Evolutionary conservation across 2,888 invertebrate species (phyloP).

Genomic region (Lymantria dispar): DNA sequence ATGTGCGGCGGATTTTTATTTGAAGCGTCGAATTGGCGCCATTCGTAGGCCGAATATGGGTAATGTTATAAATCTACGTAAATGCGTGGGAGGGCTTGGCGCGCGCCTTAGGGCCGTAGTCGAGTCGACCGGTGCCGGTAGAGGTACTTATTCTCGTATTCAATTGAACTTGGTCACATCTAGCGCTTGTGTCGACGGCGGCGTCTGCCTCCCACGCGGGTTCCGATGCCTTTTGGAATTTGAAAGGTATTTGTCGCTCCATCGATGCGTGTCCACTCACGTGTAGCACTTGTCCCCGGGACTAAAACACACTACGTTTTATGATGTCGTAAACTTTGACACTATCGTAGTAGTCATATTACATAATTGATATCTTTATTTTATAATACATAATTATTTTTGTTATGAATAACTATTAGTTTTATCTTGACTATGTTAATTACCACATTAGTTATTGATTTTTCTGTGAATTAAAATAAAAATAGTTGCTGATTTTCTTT

Average conservation of each 20-base stretch:
- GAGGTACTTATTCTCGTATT: slow-evolving; percentile 52
- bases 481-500: too few species aligned
- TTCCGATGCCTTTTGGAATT: slow-evolving; percentile 67
- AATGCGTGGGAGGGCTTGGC: slow-evolving; percentile 58
- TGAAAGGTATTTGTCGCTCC: slow-evolving; percentile 76
- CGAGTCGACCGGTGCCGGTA: slow-evolving; percentile 37
- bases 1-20: slow-evolving; percentile 72
- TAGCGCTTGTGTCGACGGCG: slow-evolving; percentile 54
- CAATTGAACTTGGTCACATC: slow-evolving; percentile 66
- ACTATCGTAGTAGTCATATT: slow-evolving; percentile 39
- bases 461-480: too few species aligned
- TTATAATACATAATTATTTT: slow-evolving; percentile 8
- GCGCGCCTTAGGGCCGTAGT: slow-evolving; percentile 51
- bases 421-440: not conserved
- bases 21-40: slow-evolving; percentile 80
- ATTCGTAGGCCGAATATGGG: slow-evolving; percentile 76
- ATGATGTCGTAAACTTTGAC: slow-evolving; percentile 59
- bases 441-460: too few species aligned
- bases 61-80: slow-evolving; percentile 78
- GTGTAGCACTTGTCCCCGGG: slow-evolving; percentile 55
- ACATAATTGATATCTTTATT: slow-evolving; percentile 37
- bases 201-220: slow-evolving; percentile 71
- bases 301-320: slow-evolving; percentile 57
- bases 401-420: not conserved
- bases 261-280: slow-evolving; percentile 52